Evolutionary conservation across 1,140 invertebrate genomes (phyloP), one percentile per base, ranked within the genome.

Genomic region (Procambarus virginalis): DNA sequence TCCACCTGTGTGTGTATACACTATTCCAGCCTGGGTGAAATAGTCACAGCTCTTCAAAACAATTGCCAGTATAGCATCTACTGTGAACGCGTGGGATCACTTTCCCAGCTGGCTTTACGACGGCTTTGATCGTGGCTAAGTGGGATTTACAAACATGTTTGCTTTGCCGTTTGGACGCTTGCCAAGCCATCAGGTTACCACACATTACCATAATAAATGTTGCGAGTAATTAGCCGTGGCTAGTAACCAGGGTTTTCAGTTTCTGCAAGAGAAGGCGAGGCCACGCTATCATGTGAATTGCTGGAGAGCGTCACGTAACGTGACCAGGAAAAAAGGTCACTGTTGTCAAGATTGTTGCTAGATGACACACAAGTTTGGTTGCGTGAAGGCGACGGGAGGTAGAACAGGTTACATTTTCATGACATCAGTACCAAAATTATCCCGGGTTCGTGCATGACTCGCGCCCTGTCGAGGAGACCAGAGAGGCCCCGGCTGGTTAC

Each of bases 361-460:
- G 3, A 73, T 34, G n/a, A 73, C 68, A 73, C n/a, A 34, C n/a
- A 34, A 34, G 68, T 73, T 20, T 73, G 68, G 68, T 34, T 34
- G 68, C n/a, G n/a, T 73, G 68, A 73, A 6, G 68, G 22, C n/a
- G 68, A 10, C 4, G 64, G 64, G 17, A 68, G 68, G 68, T 20
- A 73, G 68, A 73, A 73, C 68, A 73, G 68, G 68, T 73, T 73
- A 73, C n/a, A n/a, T 22, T 73, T 73, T 73, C 68, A 73, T 73
- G 68, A 73, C n/a, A 34, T 73, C 68, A 73, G 68, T 73, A 73
- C 68, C 68, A 73, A 73, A 73, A 73, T 73, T 73, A 73, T 73
- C 68, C n/a, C 6, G n/a, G 68, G 2, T 4, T 73, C n/a, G 68
- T 73, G 68, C 68, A 73, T 34, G 68, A 73, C 68, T 73, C 68